phyloP scores from a whole-genome alignment of 2,113 vertebrate species.

The Porphyrio hochstetteri region DNA sequence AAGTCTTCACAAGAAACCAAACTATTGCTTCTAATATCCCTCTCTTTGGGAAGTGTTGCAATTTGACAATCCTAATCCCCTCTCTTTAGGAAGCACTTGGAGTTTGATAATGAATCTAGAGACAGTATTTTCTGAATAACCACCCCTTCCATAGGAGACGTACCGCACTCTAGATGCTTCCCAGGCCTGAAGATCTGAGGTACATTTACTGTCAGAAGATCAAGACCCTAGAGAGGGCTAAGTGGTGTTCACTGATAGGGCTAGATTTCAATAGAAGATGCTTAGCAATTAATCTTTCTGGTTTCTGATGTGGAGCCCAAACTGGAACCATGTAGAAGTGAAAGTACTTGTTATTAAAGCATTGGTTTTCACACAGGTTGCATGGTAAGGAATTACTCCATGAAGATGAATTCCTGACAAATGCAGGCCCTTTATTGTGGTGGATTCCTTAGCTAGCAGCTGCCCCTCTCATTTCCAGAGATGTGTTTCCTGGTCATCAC shows the following conservation, averaged over 20 bases:
- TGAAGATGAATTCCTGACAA: not conserved
- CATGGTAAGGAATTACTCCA: not conserved
- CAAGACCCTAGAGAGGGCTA: not conserved
- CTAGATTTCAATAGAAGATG: not conserved
- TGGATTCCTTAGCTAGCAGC: not conserved
- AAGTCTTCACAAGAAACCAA: not conserved
- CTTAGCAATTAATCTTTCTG: not conserved
- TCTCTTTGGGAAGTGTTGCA: not conserved
- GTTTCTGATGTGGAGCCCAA: not conserved
- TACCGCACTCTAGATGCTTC: not conserved
- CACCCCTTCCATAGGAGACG: not conserved
- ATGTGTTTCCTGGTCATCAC: not conserved
- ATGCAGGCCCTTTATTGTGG: not conserved
- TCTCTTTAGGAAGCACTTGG: not conserved
- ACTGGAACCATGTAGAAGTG: not conserved
- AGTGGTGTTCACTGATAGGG: not conserved
- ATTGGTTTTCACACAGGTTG: not conserved
- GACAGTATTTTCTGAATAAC: not conserved
- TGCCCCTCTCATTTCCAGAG: not conserved
- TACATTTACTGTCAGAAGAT: not conserved
- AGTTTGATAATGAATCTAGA: not conserved
- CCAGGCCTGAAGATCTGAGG: not conserved
- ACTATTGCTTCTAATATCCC: not conserved
- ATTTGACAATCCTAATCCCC: not conserved
- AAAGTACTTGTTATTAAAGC: not conserved